Percentiles rank a stretch among this genome's conserved stretches.
phyloP scores from a whole-genome alignment of 1,140 invertebrate genomes.

The Listronotus oregonensis region DNA sequence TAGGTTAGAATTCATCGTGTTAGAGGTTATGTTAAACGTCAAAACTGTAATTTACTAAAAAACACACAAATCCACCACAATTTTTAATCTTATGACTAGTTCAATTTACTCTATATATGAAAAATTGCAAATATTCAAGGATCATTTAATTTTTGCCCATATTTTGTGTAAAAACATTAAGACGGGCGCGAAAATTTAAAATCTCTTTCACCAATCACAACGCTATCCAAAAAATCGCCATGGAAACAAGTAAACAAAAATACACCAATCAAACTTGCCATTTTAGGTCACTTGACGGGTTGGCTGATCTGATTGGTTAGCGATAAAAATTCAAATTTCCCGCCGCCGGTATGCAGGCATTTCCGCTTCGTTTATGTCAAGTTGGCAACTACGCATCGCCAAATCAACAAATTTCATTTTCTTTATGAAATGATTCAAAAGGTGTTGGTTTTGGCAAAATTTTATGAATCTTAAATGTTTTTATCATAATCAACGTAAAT shows the following conservation, averaged over 20 bases:
- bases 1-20: slow-evolving; percentile 9
- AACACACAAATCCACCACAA: no score
- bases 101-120: no score
- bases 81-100: no score
- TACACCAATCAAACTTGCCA: slow-evolving; percentile 23
- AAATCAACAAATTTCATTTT: not conserved
- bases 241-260: slow-evolving; percentile 40
- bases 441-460: not conserved
- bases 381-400: slow-evolving; percentile 36
- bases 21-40: slow-evolving; percentile 4
- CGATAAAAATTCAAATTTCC: slow-evolving; percentile 40
- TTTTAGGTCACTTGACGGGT: slow-evolving; percentile 28
- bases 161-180: not conserved
- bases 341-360: slow-evolving; percentile 21
- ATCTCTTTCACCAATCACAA: slow-evolving; percentile 4
- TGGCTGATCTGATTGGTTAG: slow-evolving; percentile 33
- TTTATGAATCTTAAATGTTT: no score
- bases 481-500: no score
- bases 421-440: not conserved
- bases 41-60: no score
- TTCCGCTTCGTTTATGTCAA: slow-evolving; percentile 18
- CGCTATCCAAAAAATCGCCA: slow-evolving; percentile 11
- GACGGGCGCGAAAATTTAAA: slow-evolving; percentile 11
- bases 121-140: no score
- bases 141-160: no score